Evolutionary conservation across 2,797 vertebrate species (phyloP), one percentile per base, ranked within the genome.

Genomic region (Discoglossus pictus): DNA sequence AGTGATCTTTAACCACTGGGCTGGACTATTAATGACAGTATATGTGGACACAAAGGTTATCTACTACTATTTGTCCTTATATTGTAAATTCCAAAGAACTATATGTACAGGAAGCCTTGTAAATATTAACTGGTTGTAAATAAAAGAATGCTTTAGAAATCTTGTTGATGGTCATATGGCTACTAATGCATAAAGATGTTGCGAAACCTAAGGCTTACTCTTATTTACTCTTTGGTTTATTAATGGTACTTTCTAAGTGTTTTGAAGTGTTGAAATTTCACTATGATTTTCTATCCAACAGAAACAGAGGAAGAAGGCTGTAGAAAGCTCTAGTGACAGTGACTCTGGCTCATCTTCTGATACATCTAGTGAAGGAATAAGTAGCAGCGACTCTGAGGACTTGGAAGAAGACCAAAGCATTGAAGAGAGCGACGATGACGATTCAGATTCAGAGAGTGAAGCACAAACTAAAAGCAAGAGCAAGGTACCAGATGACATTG

Each of bases 311-410:
- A 93, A 92, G 80, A 94, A 91, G 79, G 46, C 85, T 12, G 52
- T 86, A 72, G 93, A 95, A 78, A 95, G 92, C 84, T 91, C 92
- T 80, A 95, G 91, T 1, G 92, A 93, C 77, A 97, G 92, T 79
- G 93, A 93, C 70, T 96, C 93, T 0, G 94, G 90, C 63, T 93
- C 93, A 40, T 86, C 92, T 44, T 95, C 94, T 11, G 94, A 93
- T 75, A 93, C 91, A 74, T 94, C 93, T 27, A 96, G 92, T 66
- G 93, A 94, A 76, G 90, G 88, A 6, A 86, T 93, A 48, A 93
- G 90, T 74, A 97, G 93, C 73, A 94, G 92, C 70, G 94, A 97
- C 78, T 93, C 92, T 0, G 93, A 96, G 20, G 92, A 96, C 73
- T 77, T 93, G 38, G 95, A 92, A 1, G 95, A 94, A 0, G 90